Percentiles rank a stretch among this genome's conserved stretches.
phyloP scores from a whole-genome alignment of 2,797 vertebrate species.

The Macroramphosus scolopax region DNA sequence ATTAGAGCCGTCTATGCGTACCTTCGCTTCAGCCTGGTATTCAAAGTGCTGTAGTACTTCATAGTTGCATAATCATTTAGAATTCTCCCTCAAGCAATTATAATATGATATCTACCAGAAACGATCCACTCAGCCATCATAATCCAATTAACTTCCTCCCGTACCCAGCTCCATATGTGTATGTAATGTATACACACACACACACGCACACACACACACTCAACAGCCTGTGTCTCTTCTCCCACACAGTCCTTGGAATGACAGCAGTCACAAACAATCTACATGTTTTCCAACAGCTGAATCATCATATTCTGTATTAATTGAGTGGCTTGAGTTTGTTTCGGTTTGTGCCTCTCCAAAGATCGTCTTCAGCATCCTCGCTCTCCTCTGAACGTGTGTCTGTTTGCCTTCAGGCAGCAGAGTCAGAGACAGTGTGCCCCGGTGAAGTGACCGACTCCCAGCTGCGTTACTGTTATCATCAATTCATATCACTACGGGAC shows the following conservation, averaged over 20 bases:
- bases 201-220: slow-evolving; percentile 12
- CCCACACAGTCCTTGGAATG: neutral
- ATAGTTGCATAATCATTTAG: too few relatives aligned
- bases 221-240: too few relatives aligned
- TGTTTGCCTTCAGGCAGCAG: slow-evolving; percentile 34
- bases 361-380: slow-evolving; percentile 14
- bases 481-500: slow-evolving; percentile 50
- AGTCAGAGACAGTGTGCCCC: slow-evolving; percentile 22
- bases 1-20: too few relatives aligned
- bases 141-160: slow-evolving; percentile 10
- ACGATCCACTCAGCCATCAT: slow-evolving; percentile 9
- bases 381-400: slow-evolving; percentile 12
- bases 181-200: slow-evolving; percentile 5
- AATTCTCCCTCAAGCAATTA: too few relatives aligned
- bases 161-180: too few relatives aligned
- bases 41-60: slow-evolving; percentile 1
- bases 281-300: slow-evolving; percentile 25
- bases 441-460: slow-evolving; percentile 21
- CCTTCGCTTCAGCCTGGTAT: too few relatives aligned
- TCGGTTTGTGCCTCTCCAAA: neutral
- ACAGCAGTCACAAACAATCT: slow-evolving; percentile 18
- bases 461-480: slow-evolving; percentile 41
- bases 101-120: too few relatives aligned
- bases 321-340: slow-evolving; percentile 29
- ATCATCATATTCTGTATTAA: slow-evolving; percentile 23